These are phyloP conservation scores for Hippocampus abdominalis DNA, from an alignment of 2,113 vertebrate species.

Conservation along the genomic window DNA sequence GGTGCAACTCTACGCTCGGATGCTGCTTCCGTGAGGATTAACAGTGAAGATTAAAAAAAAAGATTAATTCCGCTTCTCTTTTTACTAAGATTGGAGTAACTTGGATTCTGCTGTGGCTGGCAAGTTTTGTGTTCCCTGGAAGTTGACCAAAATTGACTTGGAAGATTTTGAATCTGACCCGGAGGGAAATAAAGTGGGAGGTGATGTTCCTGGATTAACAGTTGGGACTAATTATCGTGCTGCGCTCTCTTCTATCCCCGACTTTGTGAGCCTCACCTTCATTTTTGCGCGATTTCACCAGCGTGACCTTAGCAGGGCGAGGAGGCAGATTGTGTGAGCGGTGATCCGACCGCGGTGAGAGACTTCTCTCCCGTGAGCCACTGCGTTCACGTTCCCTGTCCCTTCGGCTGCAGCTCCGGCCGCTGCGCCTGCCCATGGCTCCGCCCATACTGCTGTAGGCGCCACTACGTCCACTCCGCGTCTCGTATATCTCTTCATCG, in stretches of 20 bases:
- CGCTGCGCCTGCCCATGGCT: constrained; percentile 65
- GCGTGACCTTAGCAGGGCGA: constrained; percentile 92
- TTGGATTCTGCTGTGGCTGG: constrained; percentile 57
- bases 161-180: constrained; percentile 31
- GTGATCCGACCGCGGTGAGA: constrained; percentile 87
- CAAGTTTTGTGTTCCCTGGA: constrained; percentile 54
- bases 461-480: constrained; percentile 76
- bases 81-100: constrained; percentile 57
- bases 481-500: constrained; percentile 87
- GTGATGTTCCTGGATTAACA: constrained; percentile 21
- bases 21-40: constrained; percentile 48
- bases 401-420: constrained; percentile 76
- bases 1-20: constrained; percentile 19
- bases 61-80: constrained; percentile 63
- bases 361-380: constrained; percentile 87
- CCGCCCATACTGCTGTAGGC: constrained; percentile 69
- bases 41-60: constrained; percentile 56
- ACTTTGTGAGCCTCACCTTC: constrained; percentile 85
- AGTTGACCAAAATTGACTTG: constrained; percentile 47
- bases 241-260: constrained; percentile 10
- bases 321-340: constrained; percentile 87
- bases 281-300: constrained; percentile 95
- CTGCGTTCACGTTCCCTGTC: constrained; percentile 85
- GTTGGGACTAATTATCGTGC: background rate
- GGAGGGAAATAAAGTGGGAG: constrained; percentile 20